Conservation (phyloP, 2,888 invertebrate species). For the Synanthedon vespiformis region DNA sequence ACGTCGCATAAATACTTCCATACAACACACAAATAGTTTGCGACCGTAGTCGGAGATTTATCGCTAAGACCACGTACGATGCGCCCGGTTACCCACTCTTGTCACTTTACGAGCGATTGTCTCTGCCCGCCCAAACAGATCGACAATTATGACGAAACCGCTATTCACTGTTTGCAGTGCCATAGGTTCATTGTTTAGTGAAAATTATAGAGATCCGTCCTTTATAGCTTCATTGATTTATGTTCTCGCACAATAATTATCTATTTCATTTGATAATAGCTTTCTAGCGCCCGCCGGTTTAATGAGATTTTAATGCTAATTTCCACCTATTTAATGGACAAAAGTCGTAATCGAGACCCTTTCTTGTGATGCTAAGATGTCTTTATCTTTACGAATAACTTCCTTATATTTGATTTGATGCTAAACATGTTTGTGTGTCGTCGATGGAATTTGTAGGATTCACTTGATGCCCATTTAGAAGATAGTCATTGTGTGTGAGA, state of each 20-base stretch:
- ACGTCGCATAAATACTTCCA: constrained; percentile 17
- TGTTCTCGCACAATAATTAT: not conserved
- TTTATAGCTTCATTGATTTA: constrained; percentile 18
- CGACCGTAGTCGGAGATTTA: constrained; percentile 4
- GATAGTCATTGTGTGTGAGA: constrained; percentile 49
- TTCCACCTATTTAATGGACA: not conserved
- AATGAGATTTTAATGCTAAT: not conserved
- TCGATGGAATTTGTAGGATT: constrained; percentile 29
- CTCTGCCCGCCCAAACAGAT: constrained; percentile 9
- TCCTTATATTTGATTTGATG: constrained; percentile 23
- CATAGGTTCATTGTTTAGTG: constrained; percentile 15
- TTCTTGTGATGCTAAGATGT: not conserved
- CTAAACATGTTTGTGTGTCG: constrained; percentile 30
- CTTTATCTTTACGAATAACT: constrained; percentile 10
- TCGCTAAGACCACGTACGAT: constrained; percentile 4
- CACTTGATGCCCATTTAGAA: constrained; percentile 50
- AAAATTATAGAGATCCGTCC: constrained; percentile 9
- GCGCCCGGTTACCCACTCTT: constrained; percentile 20
- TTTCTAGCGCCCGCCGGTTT: not conserved
- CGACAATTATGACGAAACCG: constrained; percentile 24
- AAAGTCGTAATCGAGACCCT: not conserved
- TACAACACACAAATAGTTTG: constrained; percentile 14
- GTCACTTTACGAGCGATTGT: constrained; percentile 45
- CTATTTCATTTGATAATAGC: not conserved
- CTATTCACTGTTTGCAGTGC: constrained; percentile 19